These are phyloP conservation scores for Dufourea novaeangliae DNA, from an alignment of 1,140 invertebrate genomes.

Conservation along the genomic window DNA sequence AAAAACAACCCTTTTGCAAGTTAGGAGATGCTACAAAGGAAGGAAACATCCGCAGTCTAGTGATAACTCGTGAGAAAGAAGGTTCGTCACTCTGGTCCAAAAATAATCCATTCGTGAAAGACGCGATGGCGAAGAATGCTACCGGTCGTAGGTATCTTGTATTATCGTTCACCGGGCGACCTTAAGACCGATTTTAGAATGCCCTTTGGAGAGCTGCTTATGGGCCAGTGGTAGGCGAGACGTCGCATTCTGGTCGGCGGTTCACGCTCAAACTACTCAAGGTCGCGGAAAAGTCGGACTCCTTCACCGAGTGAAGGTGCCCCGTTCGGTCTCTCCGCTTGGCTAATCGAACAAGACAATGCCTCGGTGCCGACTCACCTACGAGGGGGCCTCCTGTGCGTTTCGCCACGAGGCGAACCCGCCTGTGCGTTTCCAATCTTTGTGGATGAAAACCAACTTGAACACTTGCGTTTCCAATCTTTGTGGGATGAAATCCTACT, in stretches of 20 bases:
- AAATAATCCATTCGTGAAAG: no score
- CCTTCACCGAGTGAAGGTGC: slow-evolving; percentile 53
- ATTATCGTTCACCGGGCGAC: slow-evolving; percentile 48
- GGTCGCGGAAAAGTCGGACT: slow-evolving; percentile 64
- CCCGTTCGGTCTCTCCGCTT: slow-evolving; percentile 20
- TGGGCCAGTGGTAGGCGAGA: slow-evolving; percentile 24
- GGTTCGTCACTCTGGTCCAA: no score
- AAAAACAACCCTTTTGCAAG: no score
- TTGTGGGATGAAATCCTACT: no score
- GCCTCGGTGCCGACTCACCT: neutral
- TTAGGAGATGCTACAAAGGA: no score
- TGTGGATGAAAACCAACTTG: no score
- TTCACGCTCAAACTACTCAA: slow-evolving; percentile 56
- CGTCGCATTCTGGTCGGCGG: slow-evolving; percentile 37
- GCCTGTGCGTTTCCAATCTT: neutral
- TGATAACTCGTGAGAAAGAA: no score
- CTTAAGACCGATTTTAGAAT: slow-evolving; percentile 59
- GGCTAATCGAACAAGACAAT: slow-evolving; percentile 48
- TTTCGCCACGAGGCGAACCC: neutral
- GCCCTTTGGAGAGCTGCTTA: slow-evolving; percentile 42
- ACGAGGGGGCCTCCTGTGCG: neutral
- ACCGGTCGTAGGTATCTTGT: slow-evolving; percentile 22
- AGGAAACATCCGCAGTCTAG: no score
- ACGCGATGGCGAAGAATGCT: no score
- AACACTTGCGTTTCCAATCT: no score